These are phyloP conservation scores for Tringa solitaria DNA, from an alignment of 2,113 vertebrate genomes.

Conservation along the genomic window DNA sequence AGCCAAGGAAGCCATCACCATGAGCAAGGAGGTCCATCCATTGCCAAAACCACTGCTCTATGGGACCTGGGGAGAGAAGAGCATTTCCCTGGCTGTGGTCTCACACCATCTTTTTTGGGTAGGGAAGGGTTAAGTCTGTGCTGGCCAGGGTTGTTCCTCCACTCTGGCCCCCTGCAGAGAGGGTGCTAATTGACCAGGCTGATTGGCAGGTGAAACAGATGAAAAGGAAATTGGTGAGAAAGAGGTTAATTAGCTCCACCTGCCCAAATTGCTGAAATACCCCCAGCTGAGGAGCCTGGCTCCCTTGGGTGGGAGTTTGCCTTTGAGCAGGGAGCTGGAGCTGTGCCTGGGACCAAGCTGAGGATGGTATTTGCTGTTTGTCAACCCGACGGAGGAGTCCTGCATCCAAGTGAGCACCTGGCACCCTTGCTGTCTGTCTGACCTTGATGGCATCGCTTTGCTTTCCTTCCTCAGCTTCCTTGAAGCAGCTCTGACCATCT, in stretches of 20 bases:
- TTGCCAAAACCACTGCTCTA: rapidly evolving
- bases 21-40: rapidly evolving
- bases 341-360: neutral
- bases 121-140: neutral
- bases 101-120: neutral
- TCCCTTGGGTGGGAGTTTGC: rapidly evolving
- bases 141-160: neutral
- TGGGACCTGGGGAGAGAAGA: rapidly evolving
- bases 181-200: neutral
- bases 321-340: neutral
- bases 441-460: rapidly evolving
- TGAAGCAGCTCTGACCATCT: neutral
- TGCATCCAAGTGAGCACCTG: rapidly evolving
- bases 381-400: rapidly evolving
- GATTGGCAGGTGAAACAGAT: neutral
- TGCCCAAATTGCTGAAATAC: neutral
- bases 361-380: rapidly evolving
- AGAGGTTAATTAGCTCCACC: neutral
- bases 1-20: neutral
- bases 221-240: neutral
- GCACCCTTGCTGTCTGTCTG: rapidly evolving
- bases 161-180: neutral
- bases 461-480: neutral
- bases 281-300: rapidly evolving
- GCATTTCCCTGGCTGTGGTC: neutral